These are phyloP conservation scores for Porites cylindrica DNA, from an alignment of 92 coral and sea anemone genomes.

Conservation along the genomic window DNA sequence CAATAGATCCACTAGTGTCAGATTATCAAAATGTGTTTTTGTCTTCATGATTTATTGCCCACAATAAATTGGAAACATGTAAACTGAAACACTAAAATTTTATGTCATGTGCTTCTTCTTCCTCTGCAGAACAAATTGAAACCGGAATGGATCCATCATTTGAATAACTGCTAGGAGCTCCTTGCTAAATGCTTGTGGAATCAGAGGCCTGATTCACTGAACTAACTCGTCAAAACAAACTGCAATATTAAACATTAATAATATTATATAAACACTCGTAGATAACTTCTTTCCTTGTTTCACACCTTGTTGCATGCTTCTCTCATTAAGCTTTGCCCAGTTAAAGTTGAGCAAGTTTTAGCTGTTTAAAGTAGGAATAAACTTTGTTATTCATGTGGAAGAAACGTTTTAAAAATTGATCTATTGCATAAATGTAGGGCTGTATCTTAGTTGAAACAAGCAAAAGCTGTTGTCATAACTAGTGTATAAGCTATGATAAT, in stretches of 20 bases:
- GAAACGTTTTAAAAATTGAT: neutral
- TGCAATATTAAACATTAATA: constrained; percentile 13
- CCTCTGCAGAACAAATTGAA: constrained; percentile 85
- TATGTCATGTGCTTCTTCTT: constrained; percentile 52
- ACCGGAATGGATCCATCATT: constrained; percentile 70
- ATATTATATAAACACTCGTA: constrained; percentile 4
- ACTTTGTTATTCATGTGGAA: neutral
- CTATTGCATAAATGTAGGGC: neutral
- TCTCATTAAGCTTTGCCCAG: neutral
- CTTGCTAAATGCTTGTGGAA: constrained; percentile 65
- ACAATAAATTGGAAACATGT: neutral
- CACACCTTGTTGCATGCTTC: constrained; percentile 20
- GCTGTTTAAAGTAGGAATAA: constrained; percentile 16
- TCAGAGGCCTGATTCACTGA: constrained; percentile 42
- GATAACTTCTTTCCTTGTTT: neutral
- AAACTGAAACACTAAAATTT: constrained; percentile 38
- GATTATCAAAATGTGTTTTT: constrained; percentile 67
- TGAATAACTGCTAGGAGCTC: constrained; percentile 72
- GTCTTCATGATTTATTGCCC: constrained; percentile 63
- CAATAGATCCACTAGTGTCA: constrained; percentile 18
- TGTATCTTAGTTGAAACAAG: neutral
- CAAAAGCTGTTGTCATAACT: neutral
- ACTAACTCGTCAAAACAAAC: constrained; percentile 23
- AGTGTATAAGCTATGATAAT: neutral
- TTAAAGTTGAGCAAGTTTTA: neutral